Evolutionary conservation across 2,888 invertebrate genomes (phyloP), one percentile per base, ranked within the genome.

Genomic region (Ditula angustiorana): DNA sequence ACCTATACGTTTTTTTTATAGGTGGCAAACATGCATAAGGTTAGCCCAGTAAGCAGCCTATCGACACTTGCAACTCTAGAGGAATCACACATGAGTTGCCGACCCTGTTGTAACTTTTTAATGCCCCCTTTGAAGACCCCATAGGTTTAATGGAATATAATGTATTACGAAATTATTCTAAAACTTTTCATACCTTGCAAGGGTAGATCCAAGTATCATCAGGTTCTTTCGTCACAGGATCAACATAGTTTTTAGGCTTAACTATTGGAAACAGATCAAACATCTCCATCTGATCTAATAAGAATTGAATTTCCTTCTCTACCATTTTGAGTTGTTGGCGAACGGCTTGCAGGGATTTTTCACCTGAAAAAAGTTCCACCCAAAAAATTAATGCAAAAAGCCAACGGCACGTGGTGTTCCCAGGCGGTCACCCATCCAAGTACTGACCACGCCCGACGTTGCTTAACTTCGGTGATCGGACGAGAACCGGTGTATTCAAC

Each of bases 241-340:
- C 86, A 0, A 82, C 60, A 37, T 87, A 86, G 69, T 88, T 69
- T 11, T 79, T 71, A 0, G 92, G 92, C 8, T 77, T 78, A 5
- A 91, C 62, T 0, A 87, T 47, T 1, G 94, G 93, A 69, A 95
- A 95, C 55, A 96, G 75, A 79, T 96, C 94, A 64, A 94, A 95
- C 16, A 81, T 79, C 63, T 94, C 86, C 44, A 96, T 77, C 69
- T 92, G 87, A 55, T 93, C 89, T 1, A 96, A 92, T 33, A 95
- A 90, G 65, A 88, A 89, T 37, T 93, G 88, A 13, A 96, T 88
- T 72, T 95, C 95, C 37, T 88, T 87, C 63, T 95, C 95, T 10
- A 95, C 95, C 85, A 96, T 95, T 69, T 94, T 94, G 5, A 96
- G 92, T 80, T 96, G 96, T 11, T 94, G 92, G 50, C 96, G 94